A percentile compares a stretch with the other conserved stretches of the same genome.
Evolutionary conservation across 2,113 vertebrate genomes (phyloP).

Genomic region (Oophaga pumilio): DNA sequence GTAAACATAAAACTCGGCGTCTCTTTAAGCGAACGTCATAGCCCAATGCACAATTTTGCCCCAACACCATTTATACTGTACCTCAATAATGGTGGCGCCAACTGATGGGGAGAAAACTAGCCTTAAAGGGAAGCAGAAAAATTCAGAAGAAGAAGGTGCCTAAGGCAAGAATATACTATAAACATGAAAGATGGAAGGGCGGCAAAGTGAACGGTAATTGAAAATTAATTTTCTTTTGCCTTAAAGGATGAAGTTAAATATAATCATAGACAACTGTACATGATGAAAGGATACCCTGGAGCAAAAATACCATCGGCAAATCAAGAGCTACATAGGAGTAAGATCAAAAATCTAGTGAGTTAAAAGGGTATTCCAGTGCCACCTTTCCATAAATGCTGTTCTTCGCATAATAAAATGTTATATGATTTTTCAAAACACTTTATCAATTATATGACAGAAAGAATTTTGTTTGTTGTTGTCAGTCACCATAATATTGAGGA

Average conservation of each 20-base stretch:
- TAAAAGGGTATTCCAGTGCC: background rate
- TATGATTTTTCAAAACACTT: no score
- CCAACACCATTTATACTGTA: background rate
- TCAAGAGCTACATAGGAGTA: background rate
- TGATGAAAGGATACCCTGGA: background rate
- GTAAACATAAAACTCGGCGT: background rate
- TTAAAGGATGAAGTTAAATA: background rate
- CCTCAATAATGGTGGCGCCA: background rate
- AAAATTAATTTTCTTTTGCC: slow-evolving; percentile 1
- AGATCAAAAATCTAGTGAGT: background rate
- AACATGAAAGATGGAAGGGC: background rate
- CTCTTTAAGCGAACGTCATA: background rate
- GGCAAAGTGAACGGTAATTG: background rate
- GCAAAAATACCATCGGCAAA: background rate
- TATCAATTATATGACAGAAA: no score
- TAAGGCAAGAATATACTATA: background rate
- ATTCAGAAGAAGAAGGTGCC: no score
- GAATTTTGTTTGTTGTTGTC: no score
- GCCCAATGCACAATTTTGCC: background rate
- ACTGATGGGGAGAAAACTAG: background rate
- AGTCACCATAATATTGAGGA: no score
- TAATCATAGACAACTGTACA: background rate
- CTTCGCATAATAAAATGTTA: no score
- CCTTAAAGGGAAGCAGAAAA: background rate
- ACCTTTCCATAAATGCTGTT: no score